Percentiles rank a stretch among this genome's conserved stretches.
phyloP scores from a whole-genome alignment of 2,797 vertebrate genomes.

The Pseudocheirus occidentalis region DNA sequence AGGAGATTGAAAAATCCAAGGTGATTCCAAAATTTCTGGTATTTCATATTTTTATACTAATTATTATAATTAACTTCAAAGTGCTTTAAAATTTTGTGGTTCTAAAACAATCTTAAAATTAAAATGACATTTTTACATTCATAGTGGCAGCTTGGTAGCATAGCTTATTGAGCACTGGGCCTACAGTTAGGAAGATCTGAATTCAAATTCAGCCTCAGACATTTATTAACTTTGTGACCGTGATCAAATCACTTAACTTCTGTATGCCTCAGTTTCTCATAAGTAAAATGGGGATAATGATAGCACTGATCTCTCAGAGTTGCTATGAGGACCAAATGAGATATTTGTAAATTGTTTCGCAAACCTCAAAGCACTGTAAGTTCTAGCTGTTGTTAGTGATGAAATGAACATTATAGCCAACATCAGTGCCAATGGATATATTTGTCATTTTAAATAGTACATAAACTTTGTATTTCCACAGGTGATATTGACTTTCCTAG shows the following conservation, averaged over 20 bases:
- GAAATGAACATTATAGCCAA: neutral
- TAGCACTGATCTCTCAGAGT: neutral
- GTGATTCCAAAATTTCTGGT: neutral
- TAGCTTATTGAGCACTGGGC: neutral
- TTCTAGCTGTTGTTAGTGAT: neutral
- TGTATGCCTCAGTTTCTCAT: neutral
- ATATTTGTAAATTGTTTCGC: neutral
- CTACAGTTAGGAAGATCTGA: neutral
- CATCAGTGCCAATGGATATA: neutral
- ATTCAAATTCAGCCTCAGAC: neutral
- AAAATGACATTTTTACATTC: neutral
- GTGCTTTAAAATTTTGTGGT: neutral
- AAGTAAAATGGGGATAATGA: neutral
- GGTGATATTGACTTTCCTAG: neutral
- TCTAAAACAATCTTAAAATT: constrained; percentile 22
- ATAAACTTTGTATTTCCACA: neutral
- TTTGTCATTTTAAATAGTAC: neutral
- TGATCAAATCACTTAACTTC: neutral
- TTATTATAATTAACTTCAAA: constrained; percentile 28
- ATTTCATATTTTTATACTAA: neutral
- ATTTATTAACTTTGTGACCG: neutral
- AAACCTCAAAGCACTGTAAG: neutral
- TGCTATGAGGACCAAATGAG: neutral
- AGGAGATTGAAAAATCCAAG: neutral
- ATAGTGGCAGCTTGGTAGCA: neutral